Conservation (phyloP, 37 sponge, comb jelly and placozoan genomes). For the Chondrosia reniformis region DNA sequence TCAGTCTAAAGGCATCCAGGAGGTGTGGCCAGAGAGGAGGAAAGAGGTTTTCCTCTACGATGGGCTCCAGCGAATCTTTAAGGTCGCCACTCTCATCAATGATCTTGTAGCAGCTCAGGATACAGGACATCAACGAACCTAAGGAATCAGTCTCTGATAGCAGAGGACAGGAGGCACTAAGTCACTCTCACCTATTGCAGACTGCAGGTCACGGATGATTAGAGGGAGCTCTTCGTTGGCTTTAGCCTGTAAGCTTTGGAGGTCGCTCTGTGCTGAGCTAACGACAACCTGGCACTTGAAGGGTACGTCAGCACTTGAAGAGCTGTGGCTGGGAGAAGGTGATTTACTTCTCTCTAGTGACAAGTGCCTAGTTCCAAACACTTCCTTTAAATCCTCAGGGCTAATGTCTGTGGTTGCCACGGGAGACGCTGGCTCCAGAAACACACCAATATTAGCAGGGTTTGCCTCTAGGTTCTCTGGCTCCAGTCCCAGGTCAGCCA, state of each 20-base stretch:
- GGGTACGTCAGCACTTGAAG: background rate
- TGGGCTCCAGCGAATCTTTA: slow-evolving; percentile 5
- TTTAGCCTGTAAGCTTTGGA: background rate
- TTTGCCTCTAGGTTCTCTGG: background rate
- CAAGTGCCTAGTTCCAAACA: background rate
- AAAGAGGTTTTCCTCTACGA: slow-evolving; percentile 60
- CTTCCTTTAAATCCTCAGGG: background rate
- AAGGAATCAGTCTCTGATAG: background rate
- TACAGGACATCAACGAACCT: background rate
- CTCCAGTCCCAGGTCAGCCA: background rate
- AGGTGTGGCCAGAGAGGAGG: slow-evolving; percentile 53
- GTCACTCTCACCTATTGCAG: slow-evolving; percentile 12
- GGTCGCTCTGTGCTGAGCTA: background rate
- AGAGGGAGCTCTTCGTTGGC: background rate
- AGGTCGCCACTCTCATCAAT: slow-evolving; percentile 1
- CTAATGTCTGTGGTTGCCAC: slow-evolving; percentile 6
- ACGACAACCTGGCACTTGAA: background rate
- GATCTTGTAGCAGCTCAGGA: slow-evolving; percentile 4
- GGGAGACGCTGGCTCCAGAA: background rate
- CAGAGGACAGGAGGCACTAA: background rate
- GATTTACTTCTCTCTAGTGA: background rate
- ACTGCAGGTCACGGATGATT: background rate
- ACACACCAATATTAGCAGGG: background rate
- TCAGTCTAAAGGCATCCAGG: slow-evolving; percentile 36
- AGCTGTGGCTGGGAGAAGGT: background rate